phyloP scores from a whole-genome alignment of 2,113 vertebrate species.

The Syngnathus floridae region DNA sequence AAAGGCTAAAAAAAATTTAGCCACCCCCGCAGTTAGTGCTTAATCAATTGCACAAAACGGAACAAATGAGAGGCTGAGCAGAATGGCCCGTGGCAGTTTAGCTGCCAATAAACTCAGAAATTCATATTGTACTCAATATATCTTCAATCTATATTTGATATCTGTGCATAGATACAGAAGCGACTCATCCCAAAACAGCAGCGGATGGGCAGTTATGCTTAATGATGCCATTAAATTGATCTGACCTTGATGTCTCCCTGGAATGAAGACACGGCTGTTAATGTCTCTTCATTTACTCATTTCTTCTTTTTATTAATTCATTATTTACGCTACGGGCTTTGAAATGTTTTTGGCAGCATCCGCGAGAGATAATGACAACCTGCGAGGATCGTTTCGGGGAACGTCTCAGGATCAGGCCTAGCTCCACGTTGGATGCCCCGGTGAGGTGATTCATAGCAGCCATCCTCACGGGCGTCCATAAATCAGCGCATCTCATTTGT shows the following conservation, averaged over 20 bases:
- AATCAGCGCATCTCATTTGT: conserved; percentile 65
- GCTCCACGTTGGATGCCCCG: conserved; percentile 36
- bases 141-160: too few relatives aligned
- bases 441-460: conserved; percentile 44
- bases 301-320: conserved; percentile 1
- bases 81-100: too few relatives aligned
- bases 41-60: too few relatives aligned
- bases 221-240: conserved; percentile 15
- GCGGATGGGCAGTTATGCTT: conserved; percentile 1
- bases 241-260: background rate
- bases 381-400: conserved; percentile 1
- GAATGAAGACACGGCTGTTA: conserved; percentile 15
- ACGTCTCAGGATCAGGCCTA: conserved; percentile 29
- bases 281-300: conserved; percentile 8
- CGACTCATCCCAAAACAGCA: background rate
- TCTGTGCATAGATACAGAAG: too few relatives aligned
- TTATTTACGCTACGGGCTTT: background rate
- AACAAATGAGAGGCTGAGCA: too few relatives aligned
- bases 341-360: background rate
- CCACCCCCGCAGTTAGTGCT: too few relatives aligned
- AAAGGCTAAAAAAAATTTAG: background rate
- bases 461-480: conserved; percentile 42
- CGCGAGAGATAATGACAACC: background rate
- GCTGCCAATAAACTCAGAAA: too few relatives aligned
- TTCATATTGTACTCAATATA: too few relatives aligned